Conservation (phyloP, 2,888 invertebrate species). For the Corbicula japonica region DNA sequence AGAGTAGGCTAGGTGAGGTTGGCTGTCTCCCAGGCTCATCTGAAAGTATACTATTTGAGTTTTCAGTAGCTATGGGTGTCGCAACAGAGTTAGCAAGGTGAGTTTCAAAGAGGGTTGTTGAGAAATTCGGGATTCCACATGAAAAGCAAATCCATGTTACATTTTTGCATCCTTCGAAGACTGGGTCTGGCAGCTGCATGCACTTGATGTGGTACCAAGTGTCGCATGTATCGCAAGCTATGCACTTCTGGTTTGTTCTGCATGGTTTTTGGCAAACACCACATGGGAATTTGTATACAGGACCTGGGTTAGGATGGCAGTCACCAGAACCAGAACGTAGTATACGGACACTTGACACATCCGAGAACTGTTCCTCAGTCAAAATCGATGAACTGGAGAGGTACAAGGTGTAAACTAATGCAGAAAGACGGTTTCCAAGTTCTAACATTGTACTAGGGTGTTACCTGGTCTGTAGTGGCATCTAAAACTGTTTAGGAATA, state of each 20-base stretch:
- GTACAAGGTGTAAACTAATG: too few species aligned
- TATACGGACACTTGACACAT: too few species aligned
- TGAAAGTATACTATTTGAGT: conserved; percentile 15
- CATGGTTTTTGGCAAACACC: conserved; percentile 1
- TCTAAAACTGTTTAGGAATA: too few species aligned
- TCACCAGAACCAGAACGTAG: too few species aligned
- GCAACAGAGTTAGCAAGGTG: conserved; percentile 7
- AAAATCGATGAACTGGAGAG: too few species aligned
- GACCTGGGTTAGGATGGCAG: neutral
- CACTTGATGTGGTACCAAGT: conserved; percentile 11
- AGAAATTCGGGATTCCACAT: conserved; percentile 15
- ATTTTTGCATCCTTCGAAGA: neutral
- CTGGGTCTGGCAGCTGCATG: conserved; percentile 8
- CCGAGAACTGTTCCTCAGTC: too few species aligned
- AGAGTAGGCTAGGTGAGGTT: neutral
- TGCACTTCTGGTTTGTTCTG: conserved; percentile 11
- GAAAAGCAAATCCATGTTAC: conserved; percentile 15
- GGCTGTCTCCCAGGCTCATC: neutral
- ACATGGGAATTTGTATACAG: neutral
- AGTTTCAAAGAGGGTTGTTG: conserved; percentile 3
- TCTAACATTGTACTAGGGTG: too few species aligned
- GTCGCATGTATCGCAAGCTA: conserved; percentile 13
- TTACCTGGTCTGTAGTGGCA: too few species aligned
- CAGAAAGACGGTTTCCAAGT: too few species aligned
- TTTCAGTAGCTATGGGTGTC: neutral